Percentiles rank a stretch among this genome's conserved stretches.
Conservation (phyloP, 2,888 invertebrate species). For the Doris montereyensis region DNA sequence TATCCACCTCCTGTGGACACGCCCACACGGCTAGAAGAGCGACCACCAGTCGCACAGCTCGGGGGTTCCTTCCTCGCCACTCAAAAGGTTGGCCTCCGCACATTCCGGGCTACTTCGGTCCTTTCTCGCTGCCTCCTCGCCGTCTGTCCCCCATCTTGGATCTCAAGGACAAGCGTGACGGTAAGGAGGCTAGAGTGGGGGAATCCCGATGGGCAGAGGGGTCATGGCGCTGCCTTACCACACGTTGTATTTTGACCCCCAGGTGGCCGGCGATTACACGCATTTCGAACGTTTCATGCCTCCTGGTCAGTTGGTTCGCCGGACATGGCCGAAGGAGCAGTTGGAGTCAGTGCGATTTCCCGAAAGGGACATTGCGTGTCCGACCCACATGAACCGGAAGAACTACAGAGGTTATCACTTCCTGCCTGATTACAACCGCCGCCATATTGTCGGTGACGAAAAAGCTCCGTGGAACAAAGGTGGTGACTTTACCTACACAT, state of each 20-base stretch:
- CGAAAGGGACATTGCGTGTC: constrained; percentile 35
- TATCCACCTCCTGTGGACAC: constrained; percentile 31
- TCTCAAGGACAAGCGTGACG: constrained; percentile 36
- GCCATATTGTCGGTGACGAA: constrained; percentile 30
- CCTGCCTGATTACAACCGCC: constrained; percentile 25
- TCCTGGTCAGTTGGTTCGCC: constrained; percentile 38
- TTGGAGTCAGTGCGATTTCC: constrained; percentile 36
- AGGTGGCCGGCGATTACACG: constrained; percentile 30
- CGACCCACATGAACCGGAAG: constrained; percentile 29
- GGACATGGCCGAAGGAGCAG: constrained; percentile 21
- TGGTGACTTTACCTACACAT: constrained; percentile 36
- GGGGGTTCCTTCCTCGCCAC: constrained; percentile 42
- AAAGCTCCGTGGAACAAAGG: constrained; percentile 39
- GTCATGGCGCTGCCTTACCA: constrained; percentile 36
- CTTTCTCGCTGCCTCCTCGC: constrained; percentile 36
- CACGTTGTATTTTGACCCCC: constrained; percentile 34
- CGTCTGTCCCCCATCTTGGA: constrained; percentile 37
- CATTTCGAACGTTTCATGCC: constrained; percentile 40
- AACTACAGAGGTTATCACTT: constrained; percentile 39
- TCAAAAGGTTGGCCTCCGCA: constrained; percentile 40
- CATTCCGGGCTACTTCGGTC: constrained; percentile 38
- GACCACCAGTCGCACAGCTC: constrained; percentile 29
- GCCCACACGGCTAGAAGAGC: constrained; percentile 31
- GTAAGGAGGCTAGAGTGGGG: constrained; percentile 29
- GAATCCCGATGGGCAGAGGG: constrained; percentile 38